Conservation (phyloP, 2,113 vertebrate genomes). For the Psilopsiagon aurifrons region DNA sequence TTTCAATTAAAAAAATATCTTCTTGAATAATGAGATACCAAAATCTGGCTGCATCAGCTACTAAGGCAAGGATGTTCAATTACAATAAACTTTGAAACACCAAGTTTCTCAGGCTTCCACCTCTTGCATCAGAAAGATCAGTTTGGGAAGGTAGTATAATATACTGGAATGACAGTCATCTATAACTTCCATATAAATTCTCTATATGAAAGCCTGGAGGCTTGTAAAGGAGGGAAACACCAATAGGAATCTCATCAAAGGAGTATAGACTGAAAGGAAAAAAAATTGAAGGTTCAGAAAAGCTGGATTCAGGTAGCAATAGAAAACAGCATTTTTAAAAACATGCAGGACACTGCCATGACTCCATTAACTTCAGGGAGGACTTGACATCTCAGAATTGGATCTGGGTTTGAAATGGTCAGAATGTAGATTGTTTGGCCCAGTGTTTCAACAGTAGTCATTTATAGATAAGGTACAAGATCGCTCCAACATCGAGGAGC, state of each 20-base stretch:
- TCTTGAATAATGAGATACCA: background rate
- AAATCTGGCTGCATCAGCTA: background rate
- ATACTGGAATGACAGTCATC: background rate
- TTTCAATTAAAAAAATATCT: background rate
- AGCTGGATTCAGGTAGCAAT: background rate
- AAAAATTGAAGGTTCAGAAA: background rate
- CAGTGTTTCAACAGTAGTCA: background rate
- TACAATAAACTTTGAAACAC: background rate
- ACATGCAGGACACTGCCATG: accelerated
- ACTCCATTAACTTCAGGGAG: background rate
- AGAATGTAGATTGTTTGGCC: background rate
- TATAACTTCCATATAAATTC: background rate
- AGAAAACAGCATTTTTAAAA: background rate
- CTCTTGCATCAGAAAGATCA: background rate
- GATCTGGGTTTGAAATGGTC: background rate
- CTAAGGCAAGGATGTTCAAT: background rate
- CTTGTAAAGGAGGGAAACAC: background rate
- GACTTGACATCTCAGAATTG: background rate
- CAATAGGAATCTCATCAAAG: background rate
- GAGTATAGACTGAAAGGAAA: background rate
- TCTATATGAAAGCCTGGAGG: background rate
- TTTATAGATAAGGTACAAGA: background rate
- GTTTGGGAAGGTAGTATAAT: background rate
- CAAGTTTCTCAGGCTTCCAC: background rate
- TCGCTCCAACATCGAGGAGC: background rate